Evolutionary conservation across 1,140 invertebrate species (phyloP).

Genomic region (Drosophila triauraria): DNA sequence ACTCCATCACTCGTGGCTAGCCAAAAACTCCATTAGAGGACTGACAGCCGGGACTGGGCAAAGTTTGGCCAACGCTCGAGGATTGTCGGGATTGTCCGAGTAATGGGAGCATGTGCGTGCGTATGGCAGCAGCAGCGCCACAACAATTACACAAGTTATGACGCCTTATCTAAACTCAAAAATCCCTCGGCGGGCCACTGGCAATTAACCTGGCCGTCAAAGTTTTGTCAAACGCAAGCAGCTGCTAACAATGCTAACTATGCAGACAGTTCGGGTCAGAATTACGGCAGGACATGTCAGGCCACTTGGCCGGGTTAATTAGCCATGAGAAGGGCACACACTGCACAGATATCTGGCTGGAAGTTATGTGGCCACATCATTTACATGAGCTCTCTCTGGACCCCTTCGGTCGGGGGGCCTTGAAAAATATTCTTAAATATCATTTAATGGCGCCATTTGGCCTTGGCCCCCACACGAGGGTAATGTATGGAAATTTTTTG

Average conservation of each 20-base stretch:
- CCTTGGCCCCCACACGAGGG: conserved; percentile 25
- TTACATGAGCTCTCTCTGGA: conserved; percentile 40
- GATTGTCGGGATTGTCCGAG: conserved; percentile 6
- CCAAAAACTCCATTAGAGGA: conserved; percentile 53
- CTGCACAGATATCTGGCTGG: conserved; percentile 2
- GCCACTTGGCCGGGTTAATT: conserved; percentile 59
- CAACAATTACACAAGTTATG: conserved; percentile 71
- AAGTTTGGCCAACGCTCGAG: conserved; percentile 35
- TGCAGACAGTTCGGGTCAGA: conserved; percentile 62
- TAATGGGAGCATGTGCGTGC: conserved; percentile 38
- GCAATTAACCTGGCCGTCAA: conserved; percentile 62
- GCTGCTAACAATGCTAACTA: conserved; percentile 60
- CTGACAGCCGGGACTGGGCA: conserved; percentile 26
- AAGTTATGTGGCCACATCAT: conserved; percentile 61
- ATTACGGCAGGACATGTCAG: conserved; percentile 57
- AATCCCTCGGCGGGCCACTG: conserved; percentile 28
- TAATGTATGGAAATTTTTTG: conserved; percentile 53
- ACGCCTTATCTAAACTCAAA: conserved; percentile 68
- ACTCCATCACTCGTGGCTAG: conserved; percentile 28
- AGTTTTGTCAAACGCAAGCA: conserved; percentile 55
- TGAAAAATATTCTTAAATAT: conserved; percentile 57
- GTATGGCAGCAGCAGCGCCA: conserved; percentile 27
- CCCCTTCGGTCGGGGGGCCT: conserved; percentile 3
- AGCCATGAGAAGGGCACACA: conserved; percentile 58
- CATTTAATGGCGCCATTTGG: conserved; percentile 52